Base-by-base conservation (phyloP, 2,113 vertebrate genomes). In the Elephas maximus region DNA sequence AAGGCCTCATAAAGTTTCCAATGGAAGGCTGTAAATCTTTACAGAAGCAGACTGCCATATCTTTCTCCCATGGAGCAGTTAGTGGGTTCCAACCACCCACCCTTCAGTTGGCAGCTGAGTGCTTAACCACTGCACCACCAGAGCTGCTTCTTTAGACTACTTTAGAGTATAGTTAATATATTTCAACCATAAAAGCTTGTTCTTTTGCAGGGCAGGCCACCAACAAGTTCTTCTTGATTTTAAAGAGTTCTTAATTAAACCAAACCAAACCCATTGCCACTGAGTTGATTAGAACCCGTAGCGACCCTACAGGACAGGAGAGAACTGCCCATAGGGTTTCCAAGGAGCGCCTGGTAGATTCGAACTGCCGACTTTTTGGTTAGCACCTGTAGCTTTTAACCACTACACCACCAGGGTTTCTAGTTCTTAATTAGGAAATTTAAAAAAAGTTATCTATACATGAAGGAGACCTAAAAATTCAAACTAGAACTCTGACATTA, bases 221-320 rank as follows among this genome's bases (percentile, higher is more conserved):
- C 37, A 67, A 87, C 91, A 96, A 53, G 71, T 79, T 93, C 60
- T 83, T 92, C n/a, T 81, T 71, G n/a, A 53, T 24, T 78, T 10
- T 86, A 9, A 86, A 18, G 78, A 63, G 23, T 84, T 76, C 37
- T 37, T 37, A 37, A 37, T 37, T 37, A 37, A 37, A 37, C 37
- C 37, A 37, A 37, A 37, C 37, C 37, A 37, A 37, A 37, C 37
- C 37, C 37, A 37, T 37, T 37, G 37, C 37, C 37, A 37, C 37
- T 37, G 37, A 37, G 37, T 37, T 37, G 37, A 37, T 37, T 37
- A 37, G 37, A 37, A 37, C 37, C 37, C 37, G 37, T 37, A 37
- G 37, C 37, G 37, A 37, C 37, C 37, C 37, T 37, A 37, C 37
- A 37, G 37, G 37, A 37, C 37, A 37, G 37, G 37, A 37, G 37